Base-by-base conservation (phyloP, 1,140 invertebrate species). In the Metaphire vulgaris region DNA sequence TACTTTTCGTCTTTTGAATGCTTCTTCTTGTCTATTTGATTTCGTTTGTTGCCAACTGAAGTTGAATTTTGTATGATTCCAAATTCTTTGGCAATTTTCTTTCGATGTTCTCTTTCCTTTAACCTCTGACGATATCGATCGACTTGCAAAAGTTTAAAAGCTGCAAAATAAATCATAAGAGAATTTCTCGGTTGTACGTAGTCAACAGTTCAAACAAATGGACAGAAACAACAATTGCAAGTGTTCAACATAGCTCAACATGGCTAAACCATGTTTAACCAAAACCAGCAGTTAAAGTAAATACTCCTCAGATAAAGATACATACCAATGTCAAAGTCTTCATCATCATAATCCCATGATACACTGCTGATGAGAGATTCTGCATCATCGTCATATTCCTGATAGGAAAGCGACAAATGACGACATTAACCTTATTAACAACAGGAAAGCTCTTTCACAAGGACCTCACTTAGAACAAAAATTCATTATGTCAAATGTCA, bases 301-400 rank as follows among this genome's bases (percentile, higher is more conserved):
- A n/a, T n/a, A n/a, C n/a, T n/a, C n/a, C n/a, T n/a, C n/a, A n/a
- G 26, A 68, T 26, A 33, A 69, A 89, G 80, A 81, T 89, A 89
- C 66, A 89, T 83, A 81, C 90, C 90, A 81, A 93, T 90, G 87
- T 96, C 94, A 75, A 95, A 88, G 80, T 96, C 94, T 84, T 94
- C 93, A 87, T 96, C 94, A 83, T 95, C 92, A 65, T 90, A 87
- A 78, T 88, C 88, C 80, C 91, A 92, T 1, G 92, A 83, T 74
- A 96, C 87, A 29, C 91, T 91, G 28, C 93, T 94, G 79, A 97
- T 91, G 72, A 96, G 87, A 78, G 91, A 90, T 86, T 97, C 95
- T 21, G 94, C 93, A 81, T 93, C 92, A 85, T 94, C 93, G 84
- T 97, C 94, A 87, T 92, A 93, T 86, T 97, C 95, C 91, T 92